Conservation (phyloP, 2,113 vertebrate genomes). For the Daphoenositta chrysoptera region DNA sequence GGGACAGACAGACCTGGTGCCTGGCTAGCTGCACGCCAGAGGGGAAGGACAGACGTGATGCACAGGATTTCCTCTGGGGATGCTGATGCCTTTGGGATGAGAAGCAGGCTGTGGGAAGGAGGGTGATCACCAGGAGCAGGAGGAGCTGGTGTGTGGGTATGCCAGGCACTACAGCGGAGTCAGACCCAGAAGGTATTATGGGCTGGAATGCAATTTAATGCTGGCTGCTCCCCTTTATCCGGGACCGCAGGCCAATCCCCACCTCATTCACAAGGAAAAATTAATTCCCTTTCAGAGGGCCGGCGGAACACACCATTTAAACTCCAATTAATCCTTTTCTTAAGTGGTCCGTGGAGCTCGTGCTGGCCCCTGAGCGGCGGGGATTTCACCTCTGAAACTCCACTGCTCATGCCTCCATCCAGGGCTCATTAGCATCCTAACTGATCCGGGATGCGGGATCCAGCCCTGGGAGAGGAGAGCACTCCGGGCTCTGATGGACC, state of each 20-base stretch:
- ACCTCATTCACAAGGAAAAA: conserved; percentile 1
- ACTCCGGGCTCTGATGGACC: neutral
- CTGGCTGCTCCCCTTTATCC: neutral
- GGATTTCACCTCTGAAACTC: neutral
- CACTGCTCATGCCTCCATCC: neutral
- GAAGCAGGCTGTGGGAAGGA: neutral
- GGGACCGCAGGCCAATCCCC: neutral
- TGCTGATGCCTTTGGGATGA: neutral
- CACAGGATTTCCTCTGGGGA: neutral
- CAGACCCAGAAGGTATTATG: neutral
- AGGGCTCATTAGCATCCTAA: neutral
- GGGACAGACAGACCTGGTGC: neutral
- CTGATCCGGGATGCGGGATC: neutral
- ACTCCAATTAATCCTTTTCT: conserved; percentile 45
- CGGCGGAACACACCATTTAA: neutral
- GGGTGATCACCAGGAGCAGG: neutral
- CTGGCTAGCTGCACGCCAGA: neutral
- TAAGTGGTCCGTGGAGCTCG: neutral
- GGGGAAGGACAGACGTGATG: neutral
- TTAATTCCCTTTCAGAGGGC: conserved; percentile 26
- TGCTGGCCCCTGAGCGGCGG: neutral
- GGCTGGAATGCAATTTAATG: neutral
- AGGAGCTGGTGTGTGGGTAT: neutral
- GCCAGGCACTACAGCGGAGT: rapidly evolving
- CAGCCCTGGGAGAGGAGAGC: neutral